phyloP scores from a whole-genome alignment of 1,140 invertebrate species.

The Adoxophyes honmai region DNA sequence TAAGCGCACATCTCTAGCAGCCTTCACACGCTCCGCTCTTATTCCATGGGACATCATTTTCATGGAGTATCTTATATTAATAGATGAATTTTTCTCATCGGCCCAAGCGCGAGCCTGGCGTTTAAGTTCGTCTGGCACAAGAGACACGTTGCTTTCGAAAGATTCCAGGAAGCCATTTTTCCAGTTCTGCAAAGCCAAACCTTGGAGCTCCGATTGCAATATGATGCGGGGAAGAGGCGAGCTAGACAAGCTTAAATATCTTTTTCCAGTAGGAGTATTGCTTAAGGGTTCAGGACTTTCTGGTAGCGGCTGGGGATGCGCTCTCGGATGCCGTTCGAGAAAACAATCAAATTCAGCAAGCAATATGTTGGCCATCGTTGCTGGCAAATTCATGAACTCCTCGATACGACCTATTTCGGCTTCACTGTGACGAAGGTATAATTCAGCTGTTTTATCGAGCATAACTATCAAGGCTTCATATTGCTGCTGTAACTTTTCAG shows the following conservation, averaged over 20 bases:
- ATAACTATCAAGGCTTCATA: constrained; percentile 31
- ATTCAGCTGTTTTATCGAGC: constrained; percentile 35
- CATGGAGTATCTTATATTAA: constrained; percentile 50
- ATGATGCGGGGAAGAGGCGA: constrained; percentile 38
- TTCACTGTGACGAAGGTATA: constrained; percentile 43
- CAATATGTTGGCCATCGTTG: constrained; percentile 34
- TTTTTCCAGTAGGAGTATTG: too few species aligned
- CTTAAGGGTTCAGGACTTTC: constrained; percentile 10
- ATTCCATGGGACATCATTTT: constrained; percentile 50
- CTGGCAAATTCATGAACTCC: constrained; percentile 44
- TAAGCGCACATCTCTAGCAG: constrained; percentile 39
- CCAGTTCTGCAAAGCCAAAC: constrained; percentile 46
- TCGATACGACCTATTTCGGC: constrained; percentile 44
- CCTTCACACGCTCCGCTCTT: constrained; percentile 44
- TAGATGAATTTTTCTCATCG: constrained; percentile 32
- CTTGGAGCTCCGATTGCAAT: constrained; percentile 48
- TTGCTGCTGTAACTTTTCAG: constrained; percentile 43
- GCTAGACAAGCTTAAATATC: too few species aligned
- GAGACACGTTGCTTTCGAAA: constrained; percentile 38
- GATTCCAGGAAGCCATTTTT: constrained; percentile 57
- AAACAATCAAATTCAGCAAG: constrained; percentile 50
- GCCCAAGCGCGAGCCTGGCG: constrained; percentile 46
- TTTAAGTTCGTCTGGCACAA: constrained; percentile 39
- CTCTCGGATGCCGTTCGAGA: constrained; percentile 45
- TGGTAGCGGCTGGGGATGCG: background rate